Evolutionary conservation across 2,888 invertebrate genomes (phyloP).

Genomic region (Apamea monoglypha): DNA sequence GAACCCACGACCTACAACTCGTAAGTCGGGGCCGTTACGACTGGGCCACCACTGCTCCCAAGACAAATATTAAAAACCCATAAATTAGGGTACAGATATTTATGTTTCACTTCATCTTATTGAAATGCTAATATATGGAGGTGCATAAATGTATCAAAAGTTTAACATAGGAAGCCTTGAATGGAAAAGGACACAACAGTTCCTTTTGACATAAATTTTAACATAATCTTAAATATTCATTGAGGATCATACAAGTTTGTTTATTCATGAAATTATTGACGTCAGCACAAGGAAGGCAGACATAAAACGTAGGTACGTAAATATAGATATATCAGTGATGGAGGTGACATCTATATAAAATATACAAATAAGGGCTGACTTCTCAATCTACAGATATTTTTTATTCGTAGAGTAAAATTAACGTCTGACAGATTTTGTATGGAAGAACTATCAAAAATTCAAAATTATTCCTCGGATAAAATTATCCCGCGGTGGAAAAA

Average conservation of each 20-base stretch:
- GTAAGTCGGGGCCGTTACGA: too few relatives aligned
- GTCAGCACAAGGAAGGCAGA: background rate
- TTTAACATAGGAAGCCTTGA: conserved; percentile 1
- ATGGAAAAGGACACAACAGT: conserved; percentile 2
- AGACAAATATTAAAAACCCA: conserved; percentile 73
- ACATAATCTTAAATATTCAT: conserved; percentile 1
- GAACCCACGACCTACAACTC: too few relatives aligned
- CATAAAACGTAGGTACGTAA: background rate
- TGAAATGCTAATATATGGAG: background rate
- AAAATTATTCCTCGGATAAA: too few relatives aligned
- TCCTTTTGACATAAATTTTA: background rate
- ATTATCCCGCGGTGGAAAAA: too few relatives aligned
- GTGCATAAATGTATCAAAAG: background rate
- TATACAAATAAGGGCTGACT: too few relatives aligned
- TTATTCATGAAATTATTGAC: conserved; percentile 5
- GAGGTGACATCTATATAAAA: too few relatives aligned
- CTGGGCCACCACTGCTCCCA: conserved; percentile 36
- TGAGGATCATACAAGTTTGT: background rate
- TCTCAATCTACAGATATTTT: too few relatives aligned
- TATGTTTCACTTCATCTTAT: background rate
- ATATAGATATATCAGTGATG: background rate
- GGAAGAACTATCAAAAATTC: too few relatives aligned
- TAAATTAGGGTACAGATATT: background rate
- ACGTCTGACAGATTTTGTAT: too few relatives aligned
- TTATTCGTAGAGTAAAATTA: too few relatives aligned